A percentile compares a stretch with the other conserved stretches of the same genome.
These are phyloP conservation scores for Chaetophractus vellerosus DNA, from an alignment of 2,797 vertebrate genomes.

Conservation along the genomic window DNA sequence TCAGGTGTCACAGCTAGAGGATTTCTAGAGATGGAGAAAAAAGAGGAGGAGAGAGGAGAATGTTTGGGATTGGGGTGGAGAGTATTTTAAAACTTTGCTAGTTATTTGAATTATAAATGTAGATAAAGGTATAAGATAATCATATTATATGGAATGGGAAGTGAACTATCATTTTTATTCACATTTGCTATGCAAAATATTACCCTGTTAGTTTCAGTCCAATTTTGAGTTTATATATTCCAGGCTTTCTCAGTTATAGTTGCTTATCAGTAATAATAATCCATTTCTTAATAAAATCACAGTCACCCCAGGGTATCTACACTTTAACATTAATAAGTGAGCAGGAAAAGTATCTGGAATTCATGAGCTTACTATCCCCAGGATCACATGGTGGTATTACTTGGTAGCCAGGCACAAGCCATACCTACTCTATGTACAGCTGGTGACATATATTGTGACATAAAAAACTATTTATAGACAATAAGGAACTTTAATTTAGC, in stretches of 20 bases:
- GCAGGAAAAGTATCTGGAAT: background rate
- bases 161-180: conserved; percentile 6
- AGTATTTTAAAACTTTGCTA: background rate
- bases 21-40: background rate
- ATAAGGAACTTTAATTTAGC: background rate
- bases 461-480: conserved; percentile 8
- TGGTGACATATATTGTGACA: background rate
- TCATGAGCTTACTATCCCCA: background rate
- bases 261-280: background rate
- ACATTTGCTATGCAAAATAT: background rate
- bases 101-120: too few species aligned
- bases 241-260: background rate
- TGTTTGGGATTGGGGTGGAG: background rate
- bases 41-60: background rate
- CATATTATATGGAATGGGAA: background rate
- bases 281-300: background rate
- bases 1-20: background rate
- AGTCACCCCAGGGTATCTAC: background rate
- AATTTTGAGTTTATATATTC: background rate
- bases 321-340: background rate
- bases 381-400: background rate
- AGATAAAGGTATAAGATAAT: background rate
- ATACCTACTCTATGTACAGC: background rate
- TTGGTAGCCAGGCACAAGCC: background rate
- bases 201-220: background rate